Evolutionary conservation across 2,113 vertebrate genomes (phyloP).

Genomic region (Oceanodroma tethys): DNA sequence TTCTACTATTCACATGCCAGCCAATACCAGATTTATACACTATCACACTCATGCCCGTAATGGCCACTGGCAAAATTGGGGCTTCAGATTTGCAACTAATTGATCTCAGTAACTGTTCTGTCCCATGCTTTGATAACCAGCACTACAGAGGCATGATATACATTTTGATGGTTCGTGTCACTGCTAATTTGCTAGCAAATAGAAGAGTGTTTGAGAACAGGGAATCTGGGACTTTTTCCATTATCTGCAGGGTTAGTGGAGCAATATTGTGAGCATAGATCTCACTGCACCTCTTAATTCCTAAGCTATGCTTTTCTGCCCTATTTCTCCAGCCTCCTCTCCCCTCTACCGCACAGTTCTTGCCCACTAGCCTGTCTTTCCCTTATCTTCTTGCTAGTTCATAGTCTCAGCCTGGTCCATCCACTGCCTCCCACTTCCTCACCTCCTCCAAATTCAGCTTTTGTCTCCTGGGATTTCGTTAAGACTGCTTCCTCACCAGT

Average conservation of each 20-base stretch:
- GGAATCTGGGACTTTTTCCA: neutral
- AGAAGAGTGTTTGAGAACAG: neutral
- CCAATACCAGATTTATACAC: neutral
- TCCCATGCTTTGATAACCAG: neutral
- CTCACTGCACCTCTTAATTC: neutral
- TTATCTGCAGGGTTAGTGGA: neutral
- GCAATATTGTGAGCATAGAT: neutral
- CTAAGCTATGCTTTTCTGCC: neutral
- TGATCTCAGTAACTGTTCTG: neutral
- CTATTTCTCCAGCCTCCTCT: neutral
- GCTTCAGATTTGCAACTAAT: neutral
- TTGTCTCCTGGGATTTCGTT: neutral
- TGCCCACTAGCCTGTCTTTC: neutral
- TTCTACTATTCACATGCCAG: neutral
- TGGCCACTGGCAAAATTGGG: neutral
- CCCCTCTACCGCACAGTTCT: neutral
- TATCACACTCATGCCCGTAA: accelerated
- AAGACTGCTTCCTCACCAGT: neutral
- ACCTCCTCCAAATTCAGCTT: neutral
- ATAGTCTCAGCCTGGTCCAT: neutral
- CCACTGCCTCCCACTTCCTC: neutral
- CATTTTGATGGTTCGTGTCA: neutral
- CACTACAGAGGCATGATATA: neutral
- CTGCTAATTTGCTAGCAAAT: neutral
- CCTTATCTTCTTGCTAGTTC: neutral